phyloP scores from a whole-genome alignment of 2,797 vertebrate genomes.

The Galaxias olidus region DNA sequence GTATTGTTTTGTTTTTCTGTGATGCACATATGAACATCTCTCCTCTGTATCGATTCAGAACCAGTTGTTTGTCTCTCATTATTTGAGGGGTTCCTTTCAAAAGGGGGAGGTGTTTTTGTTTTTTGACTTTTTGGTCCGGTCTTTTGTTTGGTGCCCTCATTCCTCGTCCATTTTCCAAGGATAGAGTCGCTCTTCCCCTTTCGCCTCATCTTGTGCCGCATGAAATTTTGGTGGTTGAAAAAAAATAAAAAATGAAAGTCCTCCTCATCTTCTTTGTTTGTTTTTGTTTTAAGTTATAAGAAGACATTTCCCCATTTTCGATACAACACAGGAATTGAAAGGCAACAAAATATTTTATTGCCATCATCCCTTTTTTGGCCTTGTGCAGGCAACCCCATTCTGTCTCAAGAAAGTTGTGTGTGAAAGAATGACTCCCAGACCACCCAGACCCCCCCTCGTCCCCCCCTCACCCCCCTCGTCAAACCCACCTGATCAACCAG shows the following conservation, averaged over 20 bases:
- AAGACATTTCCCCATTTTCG: slow-evolving; percentile 75
- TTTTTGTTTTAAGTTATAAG: slow-evolving; percentile 68
- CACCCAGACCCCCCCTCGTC: slow-evolving; percentile 19
- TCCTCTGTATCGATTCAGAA: slow-evolving; percentile 61
- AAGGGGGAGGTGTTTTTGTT: slow-evolving; percentile 35
- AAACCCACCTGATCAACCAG: slow-evolving; percentile 41
- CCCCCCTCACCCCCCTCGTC: slow-evolving; percentile 49
- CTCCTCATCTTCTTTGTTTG: slow-evolving; percentile 63
- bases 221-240: slow-evolving; percentile 97
- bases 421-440: slow-evolving; percentile 76
- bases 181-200: slow-evolving; percentile 75
- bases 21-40: slow-evolving; percentile 77
- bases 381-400: slow-evolving; percentile 74
- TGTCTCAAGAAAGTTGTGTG: slow-evolving; percentile 94
- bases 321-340: slow-evolving; percentile 82
- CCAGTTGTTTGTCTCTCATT: slow-evolving; percentile 51
- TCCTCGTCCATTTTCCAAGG: slow-evolving; percentile 79
- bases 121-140: slow-evolving; percentile 42
- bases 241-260: slow-evolving; percentile 48
- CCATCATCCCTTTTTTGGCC: slow-evolving; percentile 84
- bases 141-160: slow-evolving; percentile 66
- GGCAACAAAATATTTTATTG: slow-evolving; percentile 99
- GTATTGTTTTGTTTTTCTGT: slow-evolving; percentile 64
- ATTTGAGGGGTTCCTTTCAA: slow-evolving; percentile 35
- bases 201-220: slow-evolving; percentile 96